Conservation (phyloP, 2,113 vertebrate genomes). For the Neodontobutis hainanensis region DNA sequence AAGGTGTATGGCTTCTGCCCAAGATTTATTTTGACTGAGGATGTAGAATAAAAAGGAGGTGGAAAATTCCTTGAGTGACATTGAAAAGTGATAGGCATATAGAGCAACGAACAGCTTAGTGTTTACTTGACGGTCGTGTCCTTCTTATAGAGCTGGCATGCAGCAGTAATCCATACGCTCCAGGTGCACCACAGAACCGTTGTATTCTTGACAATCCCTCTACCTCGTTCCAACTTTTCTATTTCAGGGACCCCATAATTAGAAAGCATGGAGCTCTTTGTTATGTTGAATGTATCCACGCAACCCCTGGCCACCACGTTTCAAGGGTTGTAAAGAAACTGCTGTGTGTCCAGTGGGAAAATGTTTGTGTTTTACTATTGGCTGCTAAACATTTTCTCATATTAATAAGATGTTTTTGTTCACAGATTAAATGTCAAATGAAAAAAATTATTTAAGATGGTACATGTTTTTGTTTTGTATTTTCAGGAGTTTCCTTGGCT, state of each 20-base stretch:
- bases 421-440: background rate
- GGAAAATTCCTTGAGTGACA: conserved; percentile 19
- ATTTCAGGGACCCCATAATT: conserved; percentile 75
- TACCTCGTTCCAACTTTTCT: conserved; percentile 67
- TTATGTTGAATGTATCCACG: conserved; percentile 76
- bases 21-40: background rate
- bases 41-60: background rate
- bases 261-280: conserved; percentile 60
- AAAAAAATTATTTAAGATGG: background rate
- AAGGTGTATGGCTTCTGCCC: no score
- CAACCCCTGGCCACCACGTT: conserved; percentile 62
- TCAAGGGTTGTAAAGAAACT: conserved; percentile 58
- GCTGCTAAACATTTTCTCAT: background rate
- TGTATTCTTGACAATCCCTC: conserved; percentile 61
- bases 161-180: conserved; percentile 52
- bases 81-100: background rate
- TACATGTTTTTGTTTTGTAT: conserved; percentile 47
- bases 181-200: conserved; percentile 60
- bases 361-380: background rate
- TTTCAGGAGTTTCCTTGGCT: conserved; percentile 96
- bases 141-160: conserved; percentile 24
- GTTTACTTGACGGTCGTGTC: conserved; percentile 43
- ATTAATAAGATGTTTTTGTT: background rate
- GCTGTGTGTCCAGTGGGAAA: conserved; percentile 24
- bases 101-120: conserved; percentile 14